phyloP scores from a whole-genome alignment of 2,888 invertebrate species.

The Brachynemurus nebulosus region DNA sequence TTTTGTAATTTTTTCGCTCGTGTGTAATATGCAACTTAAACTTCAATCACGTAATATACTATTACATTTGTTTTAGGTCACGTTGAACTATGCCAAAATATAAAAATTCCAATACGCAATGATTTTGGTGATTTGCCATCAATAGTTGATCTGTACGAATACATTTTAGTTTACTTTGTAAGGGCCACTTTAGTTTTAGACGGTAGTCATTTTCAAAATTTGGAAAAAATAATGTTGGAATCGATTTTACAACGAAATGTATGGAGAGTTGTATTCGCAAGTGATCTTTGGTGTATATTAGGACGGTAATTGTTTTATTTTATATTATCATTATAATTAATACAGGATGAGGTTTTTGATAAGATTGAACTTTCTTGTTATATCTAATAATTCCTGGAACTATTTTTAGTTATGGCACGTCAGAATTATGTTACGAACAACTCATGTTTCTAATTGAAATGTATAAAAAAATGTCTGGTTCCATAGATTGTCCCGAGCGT shows the following conservation, averaged over 20 bases:
- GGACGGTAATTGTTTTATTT: conserved; percentile 19
- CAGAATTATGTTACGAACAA: conserved; percentile 5
- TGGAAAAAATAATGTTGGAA: conserved; percentile 21
- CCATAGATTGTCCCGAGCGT: background rate
- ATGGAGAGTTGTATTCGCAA: conserved; percentile 22
- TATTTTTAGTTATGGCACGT: conserved; percentile 7
- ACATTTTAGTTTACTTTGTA: conserved; percentile 19
- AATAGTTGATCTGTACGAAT: conserved; percentile 14
- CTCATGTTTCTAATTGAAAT: background rate
- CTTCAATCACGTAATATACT: too few relatives aligned
- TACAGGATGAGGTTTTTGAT: background rate
- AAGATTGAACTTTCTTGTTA: background rate
- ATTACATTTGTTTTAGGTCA: conserved; percentile 5
- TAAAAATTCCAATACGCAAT: conserved; percentile 5
- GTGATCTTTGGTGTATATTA: conserved; percentile 24
- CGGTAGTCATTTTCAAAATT: conserved; percentile 15
- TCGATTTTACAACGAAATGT: conserved; percentile 20
- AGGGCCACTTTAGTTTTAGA: conserved; percentile 16
- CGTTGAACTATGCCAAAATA: background rate
- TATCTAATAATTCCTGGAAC: background rate
- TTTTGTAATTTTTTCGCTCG: too few relatives aligned
- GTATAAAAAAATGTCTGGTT: background rate
- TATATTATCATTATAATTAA: background rate
- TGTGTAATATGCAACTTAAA: too few relatives aligned
- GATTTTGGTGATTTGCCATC: background rate